Conservation (phyloP, 2,888 invertebrate genomes). For the Athetis lepigone region DNA sequence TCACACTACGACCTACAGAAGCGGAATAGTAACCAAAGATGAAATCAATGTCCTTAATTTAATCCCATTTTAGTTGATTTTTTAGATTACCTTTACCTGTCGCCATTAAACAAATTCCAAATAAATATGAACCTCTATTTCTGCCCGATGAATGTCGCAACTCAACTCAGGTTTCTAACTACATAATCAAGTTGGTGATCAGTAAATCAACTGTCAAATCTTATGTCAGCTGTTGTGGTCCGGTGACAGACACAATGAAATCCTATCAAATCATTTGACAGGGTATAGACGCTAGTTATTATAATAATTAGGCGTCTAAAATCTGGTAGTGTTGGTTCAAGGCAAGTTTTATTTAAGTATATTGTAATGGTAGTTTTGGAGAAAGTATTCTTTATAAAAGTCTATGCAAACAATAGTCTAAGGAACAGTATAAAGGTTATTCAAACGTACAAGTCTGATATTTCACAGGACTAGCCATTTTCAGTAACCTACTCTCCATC, state of each 20-base stretch:
- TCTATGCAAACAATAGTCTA: no score
- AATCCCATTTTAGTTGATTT: no score
- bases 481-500: no score
- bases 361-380: background rate
- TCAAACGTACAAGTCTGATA: background rate
- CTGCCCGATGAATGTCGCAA: background rate
- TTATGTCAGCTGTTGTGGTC: constrained; percentile 13
- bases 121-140: background rate
- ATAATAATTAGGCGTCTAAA: constrained; percentile 1
- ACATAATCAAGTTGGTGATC: background rate
- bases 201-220: constrained; percentile 16
- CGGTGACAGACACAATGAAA: constrained; percentile 21
- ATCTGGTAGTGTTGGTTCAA: background rate
- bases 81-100: no score
- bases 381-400: background rate
- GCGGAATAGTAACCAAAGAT: no score
- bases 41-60: background rate
- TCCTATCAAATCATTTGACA: constrained; percentile 32
- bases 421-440: background rate
- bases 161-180: background rate
- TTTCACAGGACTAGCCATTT: background rate
- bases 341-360: background rate
- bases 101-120: background rate
- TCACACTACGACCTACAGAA: no score
- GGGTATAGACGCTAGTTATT: constrained; percentile 13